Evolutionary conservation across 2,888 invertebrate genomes (phyloP), one percentile per base, ranked within the genome.

Genomic region (Chaitophorus viminalis): DNA sequence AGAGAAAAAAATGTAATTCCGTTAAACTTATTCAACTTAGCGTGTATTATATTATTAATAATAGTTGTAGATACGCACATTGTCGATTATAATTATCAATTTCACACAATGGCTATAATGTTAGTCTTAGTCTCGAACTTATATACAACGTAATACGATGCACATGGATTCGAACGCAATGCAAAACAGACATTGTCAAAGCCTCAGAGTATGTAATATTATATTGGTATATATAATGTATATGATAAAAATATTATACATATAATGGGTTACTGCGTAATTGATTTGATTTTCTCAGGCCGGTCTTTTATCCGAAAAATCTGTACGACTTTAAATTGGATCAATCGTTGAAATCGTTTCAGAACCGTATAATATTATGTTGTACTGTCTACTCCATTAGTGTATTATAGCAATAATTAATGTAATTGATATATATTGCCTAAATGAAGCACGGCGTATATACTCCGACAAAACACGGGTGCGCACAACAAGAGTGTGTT

Each of bases 381-480:
- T 21, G 25, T 60, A 31, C 31, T n/a, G 21, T 17, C 39, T 2
- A 39, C 25, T 11, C 33, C 33, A 52, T 86, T 29, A 54, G 29
- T 36, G 29, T 29, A 75, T n/a, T n/a, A n/a, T 36, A 78, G 70
- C 72, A 86, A 86, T 36, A 36, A 36, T 86, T 86, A 86, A 33
- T 54, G 25, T 36, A 78, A 86, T 78, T 78, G 78, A 78, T 78
- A 78, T 86, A 78, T 78, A 86, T 76, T 76, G n/a, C 52, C 9
- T 17, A 18, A 85, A 52, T 31, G 31, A 54, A 46, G 31, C 14
- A 46, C 46, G 11, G n/a, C 46, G 46, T 46, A 46, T 14, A 14
- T 3, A 14, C 46, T 14, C 46, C 46, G 46, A 46, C 46, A 46
- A 46, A 46, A 46, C 14, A 14, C 46, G 11, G 46, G 11, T 46